A percentile compares a stretch with the other conserved stretches of the same genome.
Conservation (phyloP, 1,140 invertebrate species). For the Papilio dardanus region DNA sequence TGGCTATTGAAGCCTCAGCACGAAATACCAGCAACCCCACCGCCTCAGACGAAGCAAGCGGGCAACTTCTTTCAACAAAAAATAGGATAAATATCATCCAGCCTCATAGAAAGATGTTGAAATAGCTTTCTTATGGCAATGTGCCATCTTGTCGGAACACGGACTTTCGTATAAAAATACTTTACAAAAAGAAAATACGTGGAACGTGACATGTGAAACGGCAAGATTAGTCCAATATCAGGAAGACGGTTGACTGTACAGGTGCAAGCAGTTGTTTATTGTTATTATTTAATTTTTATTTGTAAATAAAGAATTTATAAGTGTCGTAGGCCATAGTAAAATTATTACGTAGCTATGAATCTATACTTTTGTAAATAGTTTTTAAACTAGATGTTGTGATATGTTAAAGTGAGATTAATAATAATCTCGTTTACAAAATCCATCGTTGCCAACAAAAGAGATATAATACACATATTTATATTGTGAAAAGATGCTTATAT, state of each 20-base stretch:
- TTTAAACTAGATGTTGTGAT: background rate
- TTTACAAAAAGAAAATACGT: slow-evolving; percentile 55
- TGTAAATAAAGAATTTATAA: background rate
- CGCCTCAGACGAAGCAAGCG: slow-evolving; percentile 63
- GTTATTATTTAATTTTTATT: slow-evolving; percentile 15
- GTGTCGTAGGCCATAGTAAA: background rate
- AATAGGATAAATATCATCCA: slow-evolving; percentile 61
- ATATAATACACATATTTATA: too few species aligned
- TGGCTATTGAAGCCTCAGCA: slow-evolving; percentile 69
- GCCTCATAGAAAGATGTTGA: slow-evolving; percentile 54
- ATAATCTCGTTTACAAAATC: background rate
- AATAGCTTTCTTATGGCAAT: slow-evolving; percentile 67
- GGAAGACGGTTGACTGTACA: slow-evolving; percentile 19
- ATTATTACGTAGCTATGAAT: background rate
- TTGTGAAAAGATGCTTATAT: too few species aligned
- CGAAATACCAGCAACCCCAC: slow-evolving; percentile 73
- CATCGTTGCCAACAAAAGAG: background rate
- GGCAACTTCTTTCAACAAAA: slow-evolving; percentile 68
- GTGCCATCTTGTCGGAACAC: slow-evolving; percentile 68
- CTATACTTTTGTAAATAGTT: background rate
- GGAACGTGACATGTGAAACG: slow-evolving; percentile 48
- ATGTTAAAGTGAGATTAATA: background rate
- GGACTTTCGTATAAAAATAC: slow-evolving; percentile 70
- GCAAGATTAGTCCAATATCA: slow-evolving; percentile 38
- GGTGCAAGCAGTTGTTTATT: background rate